Percentiles rank a stretch among this genome's conserved stretches.
phyloP scores from a whole-genome alignment of 2,113 vertebrate genomes.

The Pagrus major region DNA sequence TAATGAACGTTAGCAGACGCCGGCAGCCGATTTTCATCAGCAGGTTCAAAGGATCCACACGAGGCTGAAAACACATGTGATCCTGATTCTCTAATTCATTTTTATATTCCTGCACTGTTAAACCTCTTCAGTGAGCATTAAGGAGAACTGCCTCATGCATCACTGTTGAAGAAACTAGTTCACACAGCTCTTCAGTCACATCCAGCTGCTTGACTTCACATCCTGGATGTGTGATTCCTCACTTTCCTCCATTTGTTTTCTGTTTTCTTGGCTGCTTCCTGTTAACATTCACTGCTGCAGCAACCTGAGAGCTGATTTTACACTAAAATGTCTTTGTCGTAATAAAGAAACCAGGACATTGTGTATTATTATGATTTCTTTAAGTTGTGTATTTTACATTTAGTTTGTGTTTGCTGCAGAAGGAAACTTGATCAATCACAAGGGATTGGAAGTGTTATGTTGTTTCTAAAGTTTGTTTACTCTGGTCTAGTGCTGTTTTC shows the following conservation, averaged over 20 bases:
- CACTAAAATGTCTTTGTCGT: not conserved
- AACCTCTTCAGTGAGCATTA: not conserved
- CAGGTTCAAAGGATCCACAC: not conserved
- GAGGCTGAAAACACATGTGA: not conserved
- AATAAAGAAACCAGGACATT: not conserved
- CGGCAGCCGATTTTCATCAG: conserved; percentile 4
- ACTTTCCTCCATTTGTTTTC: conserved; percentile 56
- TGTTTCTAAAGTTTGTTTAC: not conserved
- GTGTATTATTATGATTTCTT: not conserved
- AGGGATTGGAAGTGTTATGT: not conserved
- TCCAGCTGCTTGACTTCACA: not conserved
- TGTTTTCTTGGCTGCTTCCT: conserved; percentile 37
- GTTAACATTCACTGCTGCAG: conserved; percentile 20
- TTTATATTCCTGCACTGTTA: not conserved
- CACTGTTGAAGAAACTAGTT: too few species aligned
- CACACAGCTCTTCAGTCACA: too few species aligned
- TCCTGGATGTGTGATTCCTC: conserved; percentile 8
- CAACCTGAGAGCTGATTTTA: not conserved
- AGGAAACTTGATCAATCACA: not conserved
- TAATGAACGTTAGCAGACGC: conserved; percentile 24
- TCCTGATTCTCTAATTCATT: not conserved
- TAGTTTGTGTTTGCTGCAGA: not conserved
- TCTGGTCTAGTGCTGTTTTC: not conserved
- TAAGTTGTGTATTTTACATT: not conserved
- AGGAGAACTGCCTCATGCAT: not conserved